Base-by-base conservation (phyloP, 2,797 vertebrate species). In the Cossypha caffra region DNA sequence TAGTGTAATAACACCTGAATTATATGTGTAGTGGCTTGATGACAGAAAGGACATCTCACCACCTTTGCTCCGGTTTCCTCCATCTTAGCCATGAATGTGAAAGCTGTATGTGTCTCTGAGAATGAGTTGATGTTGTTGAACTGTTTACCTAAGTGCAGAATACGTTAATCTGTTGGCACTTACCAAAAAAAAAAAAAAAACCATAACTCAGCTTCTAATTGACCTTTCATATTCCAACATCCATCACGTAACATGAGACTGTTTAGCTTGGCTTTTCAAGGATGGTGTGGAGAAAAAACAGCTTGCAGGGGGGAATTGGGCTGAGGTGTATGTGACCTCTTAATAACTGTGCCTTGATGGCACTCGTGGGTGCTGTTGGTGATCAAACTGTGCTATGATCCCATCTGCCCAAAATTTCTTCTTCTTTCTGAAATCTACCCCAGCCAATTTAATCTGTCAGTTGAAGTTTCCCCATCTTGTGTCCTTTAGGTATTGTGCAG, bases 121-220 rank as follows among this genome's bases (percentile, higher is more conserved):
- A 92, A 62, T 0, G 1, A 10, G 29, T 14, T 26, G 43, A 31
- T 61, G 69, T 52, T 91, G 59, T 73, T 79, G 66, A 95, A 69
- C 71, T 94, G 40, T 91, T 93, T 90, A 93, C 51, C 14, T 55
- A 84, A 92, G 54, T 20, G 11, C n/a, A 79, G 75, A 95, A 86
- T 95, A 59, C 16, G 40, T 78, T 91, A 74, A 91, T 93, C 72
- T 93, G 68, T 89, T 95, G 74, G 24, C 86, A 90, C 50, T 89
- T 80, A 52, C 19, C 0, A 88, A 89, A 86, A 81, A 81, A 72
- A 57, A 37, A 38, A 89, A 86, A 81, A 81, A 72, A 57, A 47
- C n/a, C 5, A 1, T 86, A 93, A 79, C 43, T 93, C 73, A 84
- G 51, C 76, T 96, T 95, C 75, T 95, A 83, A 82, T 86, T 96